These are phyloP conservation scores for Battus philenor DNA, from an alignment of 1,140 invertebrate genomes.

Conservation along the genomic window DNA sequence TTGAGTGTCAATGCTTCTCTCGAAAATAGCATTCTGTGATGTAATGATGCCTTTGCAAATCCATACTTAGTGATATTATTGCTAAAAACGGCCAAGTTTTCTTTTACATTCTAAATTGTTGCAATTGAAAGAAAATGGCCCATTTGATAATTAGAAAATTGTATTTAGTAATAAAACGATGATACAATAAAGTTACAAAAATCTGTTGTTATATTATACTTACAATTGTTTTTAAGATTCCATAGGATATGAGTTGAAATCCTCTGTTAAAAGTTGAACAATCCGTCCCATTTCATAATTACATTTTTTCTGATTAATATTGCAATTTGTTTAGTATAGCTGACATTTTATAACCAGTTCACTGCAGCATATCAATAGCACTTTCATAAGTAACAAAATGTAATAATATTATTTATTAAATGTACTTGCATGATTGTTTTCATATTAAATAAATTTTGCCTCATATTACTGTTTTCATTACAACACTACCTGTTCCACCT, in stretches of 20 bases:
- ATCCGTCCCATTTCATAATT: constrained; percentile 33
- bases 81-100: constrained; percentile 35
- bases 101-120: constrained; percentile 24
- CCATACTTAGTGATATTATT: constrained; percentile 44
- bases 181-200: constrained; percentile 18
- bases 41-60: constrained; percentile 55
- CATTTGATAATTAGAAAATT: constrained; percentile 21
- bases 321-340: constrained; percentile 36
- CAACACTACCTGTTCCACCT: no score
- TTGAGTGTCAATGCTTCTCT: constrained; percentile 31
- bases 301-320: constrained; percentile 38
- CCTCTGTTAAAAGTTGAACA: constrained; percentile 16
- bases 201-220: constrained; percentile 23
- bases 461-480: constrained; percentile 18
- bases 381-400: constrained; percentile 51
- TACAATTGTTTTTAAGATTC: constrained; percentile 2
- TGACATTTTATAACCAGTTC: constrained; percentile 50
- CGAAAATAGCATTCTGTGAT: constrained; percentile 61
- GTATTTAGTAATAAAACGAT: constrained; percentile 7
- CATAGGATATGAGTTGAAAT: not conserved
- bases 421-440: constrained; percentile 69
- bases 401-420: constrained; percentile 62
- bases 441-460: constrained; percentile 53
- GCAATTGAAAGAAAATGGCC: constrained; percentile 23
- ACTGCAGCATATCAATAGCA: constrained; percentile 62